Evolutionary conservation across 2,113 vertebrate genomes (phyloP).

Genomic region (Oenanthe melanoleuca): DNA sequence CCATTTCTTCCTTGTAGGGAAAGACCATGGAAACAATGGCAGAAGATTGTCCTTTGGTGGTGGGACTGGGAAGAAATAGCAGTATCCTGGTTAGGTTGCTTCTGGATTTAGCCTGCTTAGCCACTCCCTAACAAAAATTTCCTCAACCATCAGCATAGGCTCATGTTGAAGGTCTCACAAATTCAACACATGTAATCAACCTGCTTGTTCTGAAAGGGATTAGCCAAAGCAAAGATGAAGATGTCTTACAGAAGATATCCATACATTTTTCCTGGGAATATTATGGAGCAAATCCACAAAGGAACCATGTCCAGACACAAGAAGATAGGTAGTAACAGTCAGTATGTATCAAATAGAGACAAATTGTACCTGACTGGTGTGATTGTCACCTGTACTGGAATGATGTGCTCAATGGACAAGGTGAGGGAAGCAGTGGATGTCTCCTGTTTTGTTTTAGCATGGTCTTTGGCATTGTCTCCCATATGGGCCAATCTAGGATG

Average conservation of each 20-base stretch:
- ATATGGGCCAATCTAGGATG: no score
- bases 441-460: neutral
- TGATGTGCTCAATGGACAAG: neutral
- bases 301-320: neutral
- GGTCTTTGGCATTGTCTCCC: neutral
- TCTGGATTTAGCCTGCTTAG: neutral
- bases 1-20: neutral
- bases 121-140: neutral
- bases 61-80: neutral
- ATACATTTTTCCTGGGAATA: neutral
- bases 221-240: neutral
- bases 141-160: neutral
- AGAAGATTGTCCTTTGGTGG: neutral
- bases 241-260: neutral
- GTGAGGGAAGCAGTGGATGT: neutral
- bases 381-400: neutral
- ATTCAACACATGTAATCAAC: neutral
- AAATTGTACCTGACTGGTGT: neutral
- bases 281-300: neutral
- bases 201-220: neutral
- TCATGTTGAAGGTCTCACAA: neutral
- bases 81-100: neutral
- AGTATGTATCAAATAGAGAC: neutral
- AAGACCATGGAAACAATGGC: neutral
- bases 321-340: neutral